phyloP scores from a whole-genome alignment of 2,888 invertebrate species.

The Troides helena region DNA sequence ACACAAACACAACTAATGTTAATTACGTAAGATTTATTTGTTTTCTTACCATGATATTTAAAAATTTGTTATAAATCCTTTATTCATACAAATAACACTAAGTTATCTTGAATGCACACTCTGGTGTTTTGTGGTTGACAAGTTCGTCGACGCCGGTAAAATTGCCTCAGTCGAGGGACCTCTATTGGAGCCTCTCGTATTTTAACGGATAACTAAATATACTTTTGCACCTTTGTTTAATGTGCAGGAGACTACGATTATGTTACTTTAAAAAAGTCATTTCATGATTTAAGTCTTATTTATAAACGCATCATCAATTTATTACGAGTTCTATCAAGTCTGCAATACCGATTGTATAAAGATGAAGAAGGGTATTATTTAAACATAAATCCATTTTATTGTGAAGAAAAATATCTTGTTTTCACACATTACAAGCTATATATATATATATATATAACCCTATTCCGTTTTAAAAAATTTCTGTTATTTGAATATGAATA shows the following conservation, averaged over 20 bases:
- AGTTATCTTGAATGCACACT: slow-evolving; percentile 53
- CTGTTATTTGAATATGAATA: slow-evolving; percentile 24
- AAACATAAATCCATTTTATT: not conserved
- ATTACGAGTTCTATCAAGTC: not conserved
- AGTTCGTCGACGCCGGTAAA: slow-evolving; percentile 59
- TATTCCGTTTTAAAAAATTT: slow-evolving; percentile 16
- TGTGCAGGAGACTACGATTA: slow-evolving; percentile 4
- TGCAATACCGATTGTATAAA: not conserved
- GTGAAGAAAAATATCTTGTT: not conserved
- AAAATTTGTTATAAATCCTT: too few species aligned
- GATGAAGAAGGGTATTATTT: not conserved
- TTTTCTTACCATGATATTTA: too few species aligned
- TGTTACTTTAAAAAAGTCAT: slow-evolving; percentile 7
- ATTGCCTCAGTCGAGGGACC: slow-evolving; percentile 62
- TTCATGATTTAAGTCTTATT: not conserved
- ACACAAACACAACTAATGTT: too few species aligned
- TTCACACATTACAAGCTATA: not conserved
- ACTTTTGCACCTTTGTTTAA: slow-evolving; percentile 25
- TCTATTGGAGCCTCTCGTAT: slow-evolving; percentile 52
- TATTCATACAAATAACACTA: too few species aligned
- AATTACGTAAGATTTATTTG: too few species aligned
- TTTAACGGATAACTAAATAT: slow-evolving; percentile 33
- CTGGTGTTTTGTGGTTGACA: slow-evolving; percentile 55
- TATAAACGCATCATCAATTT: not conserved
- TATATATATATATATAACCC: not conserved